Conservation (phyloP, 1,140 invertebrate species). For the Brachionus calyciflorus region DNA sequence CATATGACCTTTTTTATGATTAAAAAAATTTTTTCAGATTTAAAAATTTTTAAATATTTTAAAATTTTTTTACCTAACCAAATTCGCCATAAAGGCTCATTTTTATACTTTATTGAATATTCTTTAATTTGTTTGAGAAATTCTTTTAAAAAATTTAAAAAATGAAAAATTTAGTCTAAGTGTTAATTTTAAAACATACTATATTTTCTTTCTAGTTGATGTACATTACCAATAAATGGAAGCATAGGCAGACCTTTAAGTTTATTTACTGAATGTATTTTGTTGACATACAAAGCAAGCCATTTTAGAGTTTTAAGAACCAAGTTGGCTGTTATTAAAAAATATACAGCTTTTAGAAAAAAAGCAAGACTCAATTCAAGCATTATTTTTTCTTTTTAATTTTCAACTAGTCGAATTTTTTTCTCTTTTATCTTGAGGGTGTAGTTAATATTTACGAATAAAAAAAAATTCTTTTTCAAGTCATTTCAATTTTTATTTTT, state of each 20-base stretch:
- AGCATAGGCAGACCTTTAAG: constrained; percentile 1
- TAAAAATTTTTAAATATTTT: no score
- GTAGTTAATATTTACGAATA: no score
- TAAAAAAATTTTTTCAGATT: neutral
- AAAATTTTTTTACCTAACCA: neutral
- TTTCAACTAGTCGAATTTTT: no score
- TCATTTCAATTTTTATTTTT: no score
- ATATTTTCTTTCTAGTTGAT: constrained; percentile 31
- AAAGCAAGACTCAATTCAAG: neutral
- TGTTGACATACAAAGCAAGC: neutral
- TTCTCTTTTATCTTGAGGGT: no score
- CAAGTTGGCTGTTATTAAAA: constrained; percentile 2
- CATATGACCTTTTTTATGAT: neutral
- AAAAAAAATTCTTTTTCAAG: no score
- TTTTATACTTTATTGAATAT: neutral
- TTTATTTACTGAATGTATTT: neutral
- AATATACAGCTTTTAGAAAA: neutral
- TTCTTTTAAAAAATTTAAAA: constrained; percentile 1
- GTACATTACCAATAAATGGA: constrained; percentile 17
- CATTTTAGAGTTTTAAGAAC: neutral
- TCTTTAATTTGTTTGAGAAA: neutral
- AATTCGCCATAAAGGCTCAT: constrained; percentile 14
- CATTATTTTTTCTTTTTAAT: neutral
- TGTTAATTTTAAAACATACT: neutral
- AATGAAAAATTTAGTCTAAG: neutral